Evolutionary conservation across 2,797 vertebrate genomes (phyloP).

Genomic region (Natrix natrix): DNA sequence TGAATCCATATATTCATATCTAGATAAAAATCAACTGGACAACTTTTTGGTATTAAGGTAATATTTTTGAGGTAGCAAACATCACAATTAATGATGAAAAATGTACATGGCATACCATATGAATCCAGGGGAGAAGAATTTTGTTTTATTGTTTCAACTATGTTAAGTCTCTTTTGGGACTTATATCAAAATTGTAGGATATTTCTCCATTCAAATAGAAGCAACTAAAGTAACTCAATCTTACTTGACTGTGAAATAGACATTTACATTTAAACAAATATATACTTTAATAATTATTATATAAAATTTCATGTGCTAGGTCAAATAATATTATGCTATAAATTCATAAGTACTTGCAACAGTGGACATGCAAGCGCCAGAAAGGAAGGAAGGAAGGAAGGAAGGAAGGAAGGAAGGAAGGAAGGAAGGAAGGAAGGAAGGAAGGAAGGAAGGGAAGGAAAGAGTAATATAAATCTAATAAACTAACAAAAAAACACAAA

Average conservation of each 20-base stretch:
- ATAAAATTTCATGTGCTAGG: slow-evolving; percentile 55
- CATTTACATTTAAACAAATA: slow-evolving; percentile 57
- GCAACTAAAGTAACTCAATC: slow-evolving; percentile 50
- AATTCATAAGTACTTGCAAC: slow-evolving; percentile 59
- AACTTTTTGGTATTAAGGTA: background rate
- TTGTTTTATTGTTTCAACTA: background rate
- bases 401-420: no score
- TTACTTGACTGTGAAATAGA: slow-evolving; percentile 56
- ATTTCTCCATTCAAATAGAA: slow-evolving; percentile 10
- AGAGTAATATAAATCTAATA: background rate
- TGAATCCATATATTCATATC: background rate
- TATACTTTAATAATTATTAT: slow-evolving; percentile 60
- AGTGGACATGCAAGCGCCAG: background rate
- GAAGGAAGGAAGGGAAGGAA: background rate
- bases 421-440: no score
- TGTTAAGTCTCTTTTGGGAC: background rate
- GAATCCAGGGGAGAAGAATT: background rate
- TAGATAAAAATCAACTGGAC: fast-evolving
- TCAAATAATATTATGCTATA: slow-evolving; percentile 58
- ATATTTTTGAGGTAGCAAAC: background rate
- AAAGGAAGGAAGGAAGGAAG: background rate
- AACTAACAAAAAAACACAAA: background rate
- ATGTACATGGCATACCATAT: background rate
- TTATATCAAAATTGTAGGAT: background rate
- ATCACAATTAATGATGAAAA: background rate